phyloP scores from a whole-genome alignment of 2,888 invertebrate species.

The Podotricha telesiphe region DNA sequence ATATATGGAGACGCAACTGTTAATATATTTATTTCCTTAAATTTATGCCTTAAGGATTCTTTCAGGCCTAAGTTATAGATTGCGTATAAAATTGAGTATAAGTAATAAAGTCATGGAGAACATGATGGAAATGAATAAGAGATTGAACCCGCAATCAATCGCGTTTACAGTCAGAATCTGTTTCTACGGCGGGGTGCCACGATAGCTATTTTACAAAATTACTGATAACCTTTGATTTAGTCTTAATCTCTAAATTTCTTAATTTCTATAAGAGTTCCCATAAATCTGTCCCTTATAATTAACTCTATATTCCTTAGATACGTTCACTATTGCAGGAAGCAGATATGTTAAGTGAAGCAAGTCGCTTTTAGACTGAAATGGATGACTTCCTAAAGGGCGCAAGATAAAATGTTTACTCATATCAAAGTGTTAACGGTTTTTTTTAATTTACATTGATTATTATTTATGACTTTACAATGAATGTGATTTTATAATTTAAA shows the following conservation, averaged over 20 bases:
- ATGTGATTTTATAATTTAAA: not conserved
- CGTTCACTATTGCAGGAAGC: slow-evolving; percentile 35
- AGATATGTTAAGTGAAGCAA: slow-evolving; percentile 32
- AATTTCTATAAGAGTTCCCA: slow-evolving; percentile 24
- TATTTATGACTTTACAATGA: not conserved
- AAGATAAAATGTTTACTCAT: slow-evolving; percentile 33
- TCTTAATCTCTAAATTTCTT: too few species aligned
- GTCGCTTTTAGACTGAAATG: slow-evolving; percentile 34
- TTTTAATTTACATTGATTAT: slow-evolving; percentile 4
- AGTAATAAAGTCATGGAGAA: too few species aligned
- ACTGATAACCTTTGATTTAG: slow-evolving; percentile 27
- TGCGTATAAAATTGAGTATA: too few species aligned
- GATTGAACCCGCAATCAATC: not conserved
- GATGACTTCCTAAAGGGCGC: slow-evolving; percentile 33
- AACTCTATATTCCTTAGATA: slow-evolving; percentile 37
- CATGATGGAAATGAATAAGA: too few species aligned
- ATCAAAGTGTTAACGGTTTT: slow-evolving; percentile 12
- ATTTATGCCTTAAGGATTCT: too few species aligned
- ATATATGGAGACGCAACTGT: too few species aligned
- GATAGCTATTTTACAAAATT: not conserved
- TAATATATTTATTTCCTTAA: too few species aligned
- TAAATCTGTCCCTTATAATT: slow-evolving; percentile 37
- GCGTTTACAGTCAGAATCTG: not conserved
- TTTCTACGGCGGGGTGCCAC: not conserved
- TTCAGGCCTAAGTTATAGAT: too few species aligned